phyloP scores from a whole-genome alignment of 2,888 invertebrate genomes.

The Cantharis flavilabris region DNA sequence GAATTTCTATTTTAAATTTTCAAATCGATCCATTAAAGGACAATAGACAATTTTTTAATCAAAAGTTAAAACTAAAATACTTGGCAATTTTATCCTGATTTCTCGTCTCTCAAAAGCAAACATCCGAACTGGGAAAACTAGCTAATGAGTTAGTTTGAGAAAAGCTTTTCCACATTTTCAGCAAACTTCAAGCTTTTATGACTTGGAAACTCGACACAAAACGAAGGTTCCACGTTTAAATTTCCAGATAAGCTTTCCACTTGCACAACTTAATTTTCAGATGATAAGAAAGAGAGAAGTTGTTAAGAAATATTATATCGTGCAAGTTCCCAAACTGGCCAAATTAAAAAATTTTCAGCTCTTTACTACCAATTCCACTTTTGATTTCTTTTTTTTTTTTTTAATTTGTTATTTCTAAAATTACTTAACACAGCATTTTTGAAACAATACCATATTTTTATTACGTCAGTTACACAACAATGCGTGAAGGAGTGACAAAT shows the following conservation, averaged over 20 bases:
- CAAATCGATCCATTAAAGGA: neutral
- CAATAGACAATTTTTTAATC: neutral
- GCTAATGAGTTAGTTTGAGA: conserved; percentile 3
- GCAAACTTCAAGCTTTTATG: conserved; percentile 4
- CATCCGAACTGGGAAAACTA: neutral
- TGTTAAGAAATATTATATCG: neutral
- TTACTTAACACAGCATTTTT: neutral
- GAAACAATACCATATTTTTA: neutral
- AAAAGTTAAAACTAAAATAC: conserved; percentile 10
- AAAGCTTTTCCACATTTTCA: conserved; percentile 7
- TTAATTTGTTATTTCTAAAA: too few species aligned
- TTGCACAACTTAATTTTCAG: conserved; percentile 6
- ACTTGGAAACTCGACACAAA: neutral
- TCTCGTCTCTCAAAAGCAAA: neutral
- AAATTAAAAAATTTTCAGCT: neutral
- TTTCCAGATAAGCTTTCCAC: neutral
- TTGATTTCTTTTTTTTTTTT: too few species aligned
- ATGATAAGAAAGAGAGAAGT: neutral
- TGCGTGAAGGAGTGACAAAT: neutral
- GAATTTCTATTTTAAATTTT: neutral
- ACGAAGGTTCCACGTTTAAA: neutral
- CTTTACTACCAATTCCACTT: neutral
- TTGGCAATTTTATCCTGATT: conserved; percentile 5
- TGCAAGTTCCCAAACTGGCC: neutral
- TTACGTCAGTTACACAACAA: neutral